Base-by-base conservation (phyloP, 2,797 vertebrate genomes). In the Cyprinodon diabolis region DNA sequence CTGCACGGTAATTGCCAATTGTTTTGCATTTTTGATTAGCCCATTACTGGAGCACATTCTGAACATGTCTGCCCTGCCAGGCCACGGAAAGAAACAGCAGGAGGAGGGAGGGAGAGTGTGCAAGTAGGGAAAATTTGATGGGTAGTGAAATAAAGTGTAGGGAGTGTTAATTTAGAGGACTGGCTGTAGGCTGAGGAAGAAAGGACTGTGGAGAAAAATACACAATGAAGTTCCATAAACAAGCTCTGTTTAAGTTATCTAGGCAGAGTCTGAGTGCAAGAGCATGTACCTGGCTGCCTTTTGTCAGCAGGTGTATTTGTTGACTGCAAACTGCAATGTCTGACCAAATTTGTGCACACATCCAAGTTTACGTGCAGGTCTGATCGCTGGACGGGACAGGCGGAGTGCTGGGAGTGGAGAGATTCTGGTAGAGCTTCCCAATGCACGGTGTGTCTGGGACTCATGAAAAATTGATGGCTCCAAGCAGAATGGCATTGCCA, bases 11-110 rank as follows among this genome's bases (percentile, higher is more conserved):
- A 99, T 99, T 99, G 98, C 97, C 97, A 99, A 98, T 99, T 99
- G 98, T 99, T 99, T 99, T 99, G 98, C 98, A 99, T 99, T 99
- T 99, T 98, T 99, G 98, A 99, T 99, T 99, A 96, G 97, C 96
- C 97, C 96, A 98, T 99, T 99, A 99, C 97, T 95, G 97, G 96
- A 84, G 97, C 96, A 96, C 97, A 98, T 98, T 99, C 96, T 95
- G 96, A 97, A 95, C 97, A 97, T 97, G 98, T 98, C 96, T 97
- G 96, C 96, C 95, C 93, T 95, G 97, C 89, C 89, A 90, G 90
- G 91, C 90, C 90, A 85, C 69, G 52, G 83, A 80, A 77, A 89
- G 87, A 83, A 82, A 71, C 65, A 21, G 76, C 74, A 62, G 75
- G 81, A 75, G 82, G 75, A 54, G 25, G 56, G 69, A 35, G 51